Base-by-base conservation (phyloP, 2,888 invertebrate species). In the Eupelmus urozonus region DNA sequence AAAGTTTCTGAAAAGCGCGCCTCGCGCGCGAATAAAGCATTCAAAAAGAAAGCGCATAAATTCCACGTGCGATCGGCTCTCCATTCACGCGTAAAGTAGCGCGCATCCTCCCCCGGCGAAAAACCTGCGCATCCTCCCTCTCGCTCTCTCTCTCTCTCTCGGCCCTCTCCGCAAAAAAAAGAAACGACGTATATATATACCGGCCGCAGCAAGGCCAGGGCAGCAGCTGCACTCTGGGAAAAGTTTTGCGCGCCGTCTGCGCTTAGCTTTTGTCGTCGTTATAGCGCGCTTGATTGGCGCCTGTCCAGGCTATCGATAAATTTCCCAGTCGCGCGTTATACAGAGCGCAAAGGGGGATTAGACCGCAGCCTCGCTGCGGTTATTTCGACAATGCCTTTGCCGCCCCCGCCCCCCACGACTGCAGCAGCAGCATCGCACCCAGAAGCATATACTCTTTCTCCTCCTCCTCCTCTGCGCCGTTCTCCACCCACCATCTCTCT, bases 231-330 rank as follows among this genome's bases (percentile, higher is more conserved):
- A 40, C 0, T n/a, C n/a, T n/a, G n/a, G 42, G 59, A 72, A 63
- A 67, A 63, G 78, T 73, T 78, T 66, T 45, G 13, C 13, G 45
- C n/a, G n/a, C n/a, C n/a, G n/a, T n/a, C n/a, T n/a, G n/a, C n/a
- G n/a, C n/a, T n/a, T n/a, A 73, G 69, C 74, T 70, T 78, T 71
- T 72, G 79, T 67, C 79, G 79, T 67, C 2, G 16, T n/a, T 34
- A 45, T 53, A 70, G 66, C 57, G 59, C 45, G 79, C 65, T 75
- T 80, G 80, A 80, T 80, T 80, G 80, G 78, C 80, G 75, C 63
- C 75, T 78, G 78, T 78, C 80, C 80, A 80, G 77, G 67, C 60
- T 71, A 75, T 78, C 80, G 80, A 78, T 80, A 75, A 77, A 76
- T 73, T 76, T 76, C 59, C n/a, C 69, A 11, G 23, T 7, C 66